Conservation (phyloP, 1,140 invertebrate species). For the Melitaea cinxia region DNA sequence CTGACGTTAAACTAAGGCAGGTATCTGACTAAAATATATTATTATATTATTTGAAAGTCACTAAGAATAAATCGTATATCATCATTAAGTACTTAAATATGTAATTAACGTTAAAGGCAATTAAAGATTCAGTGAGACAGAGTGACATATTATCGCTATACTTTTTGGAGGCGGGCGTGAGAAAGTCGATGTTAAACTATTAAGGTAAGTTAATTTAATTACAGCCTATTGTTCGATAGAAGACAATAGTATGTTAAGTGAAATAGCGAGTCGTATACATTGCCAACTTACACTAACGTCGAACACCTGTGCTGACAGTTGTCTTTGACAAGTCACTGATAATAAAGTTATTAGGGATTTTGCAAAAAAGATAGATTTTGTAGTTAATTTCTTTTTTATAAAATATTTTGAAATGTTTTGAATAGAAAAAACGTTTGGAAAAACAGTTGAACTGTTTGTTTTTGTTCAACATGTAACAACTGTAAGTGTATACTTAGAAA, state of each 20-base stretch:
- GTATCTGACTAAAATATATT: too few species aligned
- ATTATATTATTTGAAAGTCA: too few species aligned
- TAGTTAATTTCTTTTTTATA: too few species aligned
- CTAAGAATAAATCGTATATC: too few species aligned
- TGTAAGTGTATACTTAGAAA: too few species aligned
- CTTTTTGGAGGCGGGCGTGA: constrained; percentile 30
- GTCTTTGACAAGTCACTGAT: constrained; percentile 16
- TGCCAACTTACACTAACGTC: constrained; percentile 33
- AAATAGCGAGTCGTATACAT: constrained; percentile 25
- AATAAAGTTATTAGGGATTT: background rate
- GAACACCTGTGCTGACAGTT: constrained; percentile 45
- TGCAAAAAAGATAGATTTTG: background rate
- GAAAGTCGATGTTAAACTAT: constrained; percentile 36
- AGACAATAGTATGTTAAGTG: constrained; percentile 59
- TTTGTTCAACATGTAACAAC: too few species aligned
- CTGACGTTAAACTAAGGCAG: too few species aligned
- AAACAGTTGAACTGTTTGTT: too few species aligned
- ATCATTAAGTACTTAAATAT: too few species aligned
- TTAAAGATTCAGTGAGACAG: background rate
- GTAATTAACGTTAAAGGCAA: too few species aligned
- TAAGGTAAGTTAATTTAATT: constrained; percentile 59
- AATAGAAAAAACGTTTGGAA: too few species aligned
- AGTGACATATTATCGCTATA: background rate
- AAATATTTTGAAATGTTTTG: too few species aligned
- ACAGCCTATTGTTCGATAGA: constrained; percentile 51